A percentile compares a stretch with the other conserved stretches of the same genome.
Evolutionary conservation across 2,888 invertebrate genomes (phyloP).

Genomic region (Apamea epomidion): DNA sequence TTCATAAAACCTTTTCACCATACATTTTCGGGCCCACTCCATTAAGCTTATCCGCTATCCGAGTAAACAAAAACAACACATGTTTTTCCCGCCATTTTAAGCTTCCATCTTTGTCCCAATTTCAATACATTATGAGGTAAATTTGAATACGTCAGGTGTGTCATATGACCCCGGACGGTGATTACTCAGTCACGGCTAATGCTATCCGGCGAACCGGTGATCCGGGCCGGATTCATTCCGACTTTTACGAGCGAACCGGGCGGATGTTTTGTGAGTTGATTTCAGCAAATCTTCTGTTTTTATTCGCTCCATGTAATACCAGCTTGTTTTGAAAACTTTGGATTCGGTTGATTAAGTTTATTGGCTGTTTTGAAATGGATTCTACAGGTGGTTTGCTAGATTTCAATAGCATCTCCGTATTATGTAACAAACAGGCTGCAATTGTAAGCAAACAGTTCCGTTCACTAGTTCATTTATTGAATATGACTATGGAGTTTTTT

Average conservation of each 20-base stretch:
- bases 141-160: constrained; percentile 73
- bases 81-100: constrained; percentile 54
- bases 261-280: constrained; percentile 58
- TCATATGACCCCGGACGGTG: constrained; percentile 68
- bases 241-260: constrained; percentile 65
- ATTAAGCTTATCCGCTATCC: background rate
- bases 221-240: constrained; percentile 67
- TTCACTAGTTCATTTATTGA: background rate
- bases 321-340: constrained; percentile 42
- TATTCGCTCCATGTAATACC: constrained; percentile 50
- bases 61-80: constrained; percentile 37
- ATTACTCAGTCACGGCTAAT: constrained; percentile 70
- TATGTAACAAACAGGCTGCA: background rate
- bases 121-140: constrained; percentile 70
- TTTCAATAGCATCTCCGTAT: constrained; percentile 26
- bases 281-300: constrained; percentile 63
- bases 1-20: background rate
- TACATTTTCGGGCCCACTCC: constrained; percentile 9
- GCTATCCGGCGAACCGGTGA: constrained; percentile 62
- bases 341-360: constrained; percentile 33
- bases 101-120: constrained; percentile 58
- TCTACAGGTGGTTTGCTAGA: constrained; percentile 41
- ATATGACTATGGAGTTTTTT: background rate
- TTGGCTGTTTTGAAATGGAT: constrained; percentile 18
- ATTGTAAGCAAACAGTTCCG: constrained; percentile 8